phyloP scores from a whole-genome alignment of 2,888 invertebrate species.

The Silvanus unidentatus region DNA sequence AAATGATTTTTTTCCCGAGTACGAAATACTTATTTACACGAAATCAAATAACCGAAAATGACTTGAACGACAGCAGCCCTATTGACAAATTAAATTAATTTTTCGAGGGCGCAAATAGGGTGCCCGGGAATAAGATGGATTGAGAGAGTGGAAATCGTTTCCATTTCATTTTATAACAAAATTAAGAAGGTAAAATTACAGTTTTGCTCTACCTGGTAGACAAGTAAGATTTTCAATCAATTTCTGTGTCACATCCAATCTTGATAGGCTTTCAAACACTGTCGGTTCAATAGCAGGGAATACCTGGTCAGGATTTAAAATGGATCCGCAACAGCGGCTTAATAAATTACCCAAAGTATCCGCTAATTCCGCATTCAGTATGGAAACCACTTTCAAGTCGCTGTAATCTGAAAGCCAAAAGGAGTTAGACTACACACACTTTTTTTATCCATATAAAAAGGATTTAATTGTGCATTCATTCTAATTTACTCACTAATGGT shows the following conservation, averaged over 20 bases:
- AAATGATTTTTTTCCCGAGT: too few relatives aligned
- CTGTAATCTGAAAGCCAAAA: conserved; percentile 67
- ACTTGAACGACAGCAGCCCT: too few relatives aligned
- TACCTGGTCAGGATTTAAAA: conserved; percentile 72
- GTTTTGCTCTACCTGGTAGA: conserved; percentile 56
- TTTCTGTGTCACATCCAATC: conserved; percentile 48
- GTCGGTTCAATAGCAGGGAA: conserved; percentile 56
- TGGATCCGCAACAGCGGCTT: conserved; percentile 68
- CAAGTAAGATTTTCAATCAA: conserved; percentile 53
- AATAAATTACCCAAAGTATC: conserved; percentile 89
- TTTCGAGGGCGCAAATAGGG: too few relatives aligned
- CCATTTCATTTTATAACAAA: too few relatives aligned
- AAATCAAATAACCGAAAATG: too few relatives aligned
- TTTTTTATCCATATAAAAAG: neutral
- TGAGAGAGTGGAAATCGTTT: too few relatives aligned
- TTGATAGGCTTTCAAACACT: conserved; percentile 46
- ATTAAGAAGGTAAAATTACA: too few relatives aligned
- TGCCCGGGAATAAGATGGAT: too few relatives aligned
- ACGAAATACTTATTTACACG: too few relatives aligned
- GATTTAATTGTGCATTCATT: too few relatives aligned
- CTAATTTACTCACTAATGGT: too few relatives aligned
- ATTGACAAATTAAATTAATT: too few relatives aligned
- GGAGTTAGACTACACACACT: neutral
- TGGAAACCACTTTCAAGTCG: conserved; percentile 64
- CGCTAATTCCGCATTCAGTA: conserved; percentile 83